phyloP scores from a whole-genome alignment of 2,888 invertebrate genomes.

The Incurvaria masculella region DNA sequence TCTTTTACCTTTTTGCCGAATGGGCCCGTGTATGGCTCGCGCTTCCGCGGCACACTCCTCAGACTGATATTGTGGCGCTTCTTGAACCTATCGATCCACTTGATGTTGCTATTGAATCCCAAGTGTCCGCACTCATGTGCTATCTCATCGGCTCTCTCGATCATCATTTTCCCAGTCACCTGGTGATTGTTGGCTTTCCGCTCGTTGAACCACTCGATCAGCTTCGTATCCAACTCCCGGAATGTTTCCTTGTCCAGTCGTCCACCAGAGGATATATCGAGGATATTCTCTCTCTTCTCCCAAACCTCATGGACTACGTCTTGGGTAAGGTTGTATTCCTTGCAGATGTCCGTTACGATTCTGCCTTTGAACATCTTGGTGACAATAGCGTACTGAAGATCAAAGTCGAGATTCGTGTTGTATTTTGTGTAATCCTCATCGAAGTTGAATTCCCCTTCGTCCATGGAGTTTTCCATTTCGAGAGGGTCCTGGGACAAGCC shows the following conservation, averaged over 20 bases:
- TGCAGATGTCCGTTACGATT: slow-evolving; percentile 24
- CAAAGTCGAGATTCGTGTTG: background rate
- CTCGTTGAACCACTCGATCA: slow-evolving; percentile 25
- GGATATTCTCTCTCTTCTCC: slow-evolving; percentile 24
- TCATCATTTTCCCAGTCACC: slow-evolving; percentile 26
- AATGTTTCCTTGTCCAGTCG: slow-evolving; percentile 23
- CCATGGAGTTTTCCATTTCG: background rate
- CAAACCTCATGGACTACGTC: slow-evolving; percentile 25
- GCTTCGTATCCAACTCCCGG: slow-evolving; percentile 20
- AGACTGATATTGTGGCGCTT: slow-evolving; percentile 24
- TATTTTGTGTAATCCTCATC: background rate
- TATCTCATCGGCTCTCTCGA: slow-evolving; percentile 24
- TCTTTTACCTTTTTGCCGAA: slow-evolving; percentile 24
- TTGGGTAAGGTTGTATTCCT: slow-evolving; percentile 21
- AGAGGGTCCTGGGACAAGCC: background rate
- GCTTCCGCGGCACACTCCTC: slow-evolving; percentile 18
- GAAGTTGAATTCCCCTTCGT: background rate
- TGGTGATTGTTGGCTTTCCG: slow-evolving; percentile 21
- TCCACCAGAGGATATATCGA: slow-evolving; percentile 22
- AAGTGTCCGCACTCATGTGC: slow-evolving; percentile 27
- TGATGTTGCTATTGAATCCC: slow-evolving; percentile 27
- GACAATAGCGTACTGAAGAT: slow-evolving; percentile 24
- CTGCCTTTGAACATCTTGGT: slow-evolving; percentile 29
- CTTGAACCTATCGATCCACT: slow-evolving; percentile 31
- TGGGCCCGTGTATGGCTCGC: slow-evolving; percentile 18